Evolutionary conservation across 2,888 invertebrate species (phyloP).

Genomic region (Bimastos eiseni): DNA sequence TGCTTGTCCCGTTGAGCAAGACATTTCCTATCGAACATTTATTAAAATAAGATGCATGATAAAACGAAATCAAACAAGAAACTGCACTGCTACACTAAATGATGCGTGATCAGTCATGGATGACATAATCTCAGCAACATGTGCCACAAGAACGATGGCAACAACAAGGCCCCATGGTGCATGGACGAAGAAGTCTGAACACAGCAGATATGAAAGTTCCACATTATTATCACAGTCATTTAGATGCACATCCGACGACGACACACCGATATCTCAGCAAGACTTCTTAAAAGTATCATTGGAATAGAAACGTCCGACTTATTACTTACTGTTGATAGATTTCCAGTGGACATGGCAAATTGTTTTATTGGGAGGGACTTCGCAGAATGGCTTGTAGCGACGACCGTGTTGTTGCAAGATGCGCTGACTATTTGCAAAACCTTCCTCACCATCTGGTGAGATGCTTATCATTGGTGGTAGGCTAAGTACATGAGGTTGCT

Average conservation of each 20-base stretch:
- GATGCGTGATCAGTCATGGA: neutral
- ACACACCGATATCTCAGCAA: neutral
- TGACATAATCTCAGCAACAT: neutral
- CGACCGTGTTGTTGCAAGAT: neutral
- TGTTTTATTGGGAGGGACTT: conserved; percentile 22
- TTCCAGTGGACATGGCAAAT: conserved; percentile 17
- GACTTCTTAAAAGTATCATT: neutral
- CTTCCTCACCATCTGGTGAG: conserved; percentile 18
- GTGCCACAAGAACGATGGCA: neutral
- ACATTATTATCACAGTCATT: conserved; percentile 18
- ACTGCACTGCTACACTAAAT: neutral
- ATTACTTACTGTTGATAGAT: neutral
- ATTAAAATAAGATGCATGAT: neutral
- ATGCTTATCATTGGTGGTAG: conserved; percentile 19
- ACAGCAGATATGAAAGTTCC: conserved; percentile 24
- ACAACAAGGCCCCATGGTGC: neutral
- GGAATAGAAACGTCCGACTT: neutral
- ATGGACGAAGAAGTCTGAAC: neutral
- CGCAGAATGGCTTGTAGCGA: neutral
- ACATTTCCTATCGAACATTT: neutral
- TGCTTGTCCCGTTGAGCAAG: neutral
- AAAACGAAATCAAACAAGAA: neutral
- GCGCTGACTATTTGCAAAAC: conserved; percentile 7
- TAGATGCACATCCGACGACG: conserved; percentile 7
- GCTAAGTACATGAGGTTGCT: neutral